A percentile compares a stretch with the other conserved stretches of the same genome.
Conservation (phyloP, 2,797 vertebrate species). For the Novumbra hubbsi region DNA sequence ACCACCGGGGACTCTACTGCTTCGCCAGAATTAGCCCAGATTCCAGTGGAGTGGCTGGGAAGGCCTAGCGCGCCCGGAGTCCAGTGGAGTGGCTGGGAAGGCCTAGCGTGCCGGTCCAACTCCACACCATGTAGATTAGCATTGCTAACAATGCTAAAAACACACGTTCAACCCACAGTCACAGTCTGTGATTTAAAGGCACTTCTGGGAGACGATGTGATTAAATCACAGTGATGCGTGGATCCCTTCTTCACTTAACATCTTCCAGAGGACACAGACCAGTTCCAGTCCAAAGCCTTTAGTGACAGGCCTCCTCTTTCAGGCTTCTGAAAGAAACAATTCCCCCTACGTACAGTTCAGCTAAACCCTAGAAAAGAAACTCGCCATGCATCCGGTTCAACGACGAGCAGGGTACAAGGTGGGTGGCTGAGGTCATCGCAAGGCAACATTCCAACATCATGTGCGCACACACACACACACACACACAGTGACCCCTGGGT, state of each 20-base stretch:
- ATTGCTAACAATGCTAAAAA: neutral
- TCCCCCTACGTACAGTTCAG: neutral
- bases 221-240: neutral
- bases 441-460: constrained; percentile 40
- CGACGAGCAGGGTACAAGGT: neutral
- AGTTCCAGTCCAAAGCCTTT: neutral
- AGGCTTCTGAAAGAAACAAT: constrained; percentile 11
- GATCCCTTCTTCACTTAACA: neutral
- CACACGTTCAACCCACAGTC: neutral
- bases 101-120: neutral
- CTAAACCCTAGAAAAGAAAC: constrained; percentile 20
- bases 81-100: neutral
- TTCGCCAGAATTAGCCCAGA: neutral
- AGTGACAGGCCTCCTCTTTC: neutral
- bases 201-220: neutral
- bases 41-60: neutral
- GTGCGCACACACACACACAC: neutral
- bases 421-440: constrained; percentile 31
- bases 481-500: constrained; percentile 20
- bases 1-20: neutral
- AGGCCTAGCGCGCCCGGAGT: neutral
- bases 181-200: neutral
- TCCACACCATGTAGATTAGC: neutral
- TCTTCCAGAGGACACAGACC: neutral
- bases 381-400: constrained; percentile 49